phyloP scores from a whole-genome alignment of 2,113 vertebrate genomes.

The Pachycephala philippinensis region DNA sequence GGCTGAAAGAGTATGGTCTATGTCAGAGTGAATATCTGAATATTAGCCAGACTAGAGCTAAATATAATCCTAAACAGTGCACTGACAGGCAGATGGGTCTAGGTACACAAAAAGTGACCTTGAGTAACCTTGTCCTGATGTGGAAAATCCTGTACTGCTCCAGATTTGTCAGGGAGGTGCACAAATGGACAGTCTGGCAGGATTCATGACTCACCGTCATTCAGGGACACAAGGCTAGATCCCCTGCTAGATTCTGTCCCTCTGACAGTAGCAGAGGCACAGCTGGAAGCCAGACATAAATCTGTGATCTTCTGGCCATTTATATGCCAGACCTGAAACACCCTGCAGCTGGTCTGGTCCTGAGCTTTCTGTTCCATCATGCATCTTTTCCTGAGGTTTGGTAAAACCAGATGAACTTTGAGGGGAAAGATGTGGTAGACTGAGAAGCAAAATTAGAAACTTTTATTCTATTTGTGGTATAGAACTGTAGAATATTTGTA shows the following conservation, averaged over 20 bases:
- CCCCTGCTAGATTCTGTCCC: not conserved
- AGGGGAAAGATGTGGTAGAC: not conserved
- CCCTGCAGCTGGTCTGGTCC: not conserved
- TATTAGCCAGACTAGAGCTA: conserved; percentile 26
- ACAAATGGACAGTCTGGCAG: not conserved
- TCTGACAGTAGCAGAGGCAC: not conserved
- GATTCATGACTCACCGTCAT: not conserved
- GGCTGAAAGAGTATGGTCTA: conserved; percentile 1
- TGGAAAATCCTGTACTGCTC: not conserved
- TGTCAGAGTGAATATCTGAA: conserved; percentile 23
- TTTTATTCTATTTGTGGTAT: not conserved
- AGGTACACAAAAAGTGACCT: not conserved
- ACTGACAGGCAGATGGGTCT: not conserved
- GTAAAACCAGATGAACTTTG: not conserved
- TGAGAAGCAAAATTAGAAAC: not conserved
- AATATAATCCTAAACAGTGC: conserved; percentile 6
- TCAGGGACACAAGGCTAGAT: not conserved
- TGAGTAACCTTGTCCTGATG: not conserved
- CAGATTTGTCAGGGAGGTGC: not conserved
- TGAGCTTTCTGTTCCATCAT: not conserved
- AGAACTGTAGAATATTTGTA: not conserved
- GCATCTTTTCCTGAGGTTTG: not conserved
- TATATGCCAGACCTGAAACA: not conserved
- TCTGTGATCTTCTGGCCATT: not conserved
- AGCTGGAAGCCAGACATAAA: not conserved